These are phyloP conservation scores for Hydropotes inermis DNA, from an alignment of 2,113 vertebrate species.

Conservation along the genomic window DNA sequence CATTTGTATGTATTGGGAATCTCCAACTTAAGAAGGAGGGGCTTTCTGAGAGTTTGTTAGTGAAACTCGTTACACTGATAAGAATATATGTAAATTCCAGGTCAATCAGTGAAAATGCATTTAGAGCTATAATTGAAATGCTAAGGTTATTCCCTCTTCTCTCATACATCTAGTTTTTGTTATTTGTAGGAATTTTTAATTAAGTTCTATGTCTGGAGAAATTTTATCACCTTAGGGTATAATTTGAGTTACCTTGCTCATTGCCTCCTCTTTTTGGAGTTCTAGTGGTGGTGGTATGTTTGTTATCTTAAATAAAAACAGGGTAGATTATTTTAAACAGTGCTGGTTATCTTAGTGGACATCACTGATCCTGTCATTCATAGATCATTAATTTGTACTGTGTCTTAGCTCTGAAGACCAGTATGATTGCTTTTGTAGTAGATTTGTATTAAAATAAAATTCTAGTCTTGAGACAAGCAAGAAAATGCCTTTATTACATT, in stretches of 20 bases:
- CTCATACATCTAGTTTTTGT: background rate
- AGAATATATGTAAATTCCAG: background rate
- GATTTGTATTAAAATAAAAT: background rate
- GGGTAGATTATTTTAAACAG: background rate
- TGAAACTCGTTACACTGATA: background rate
- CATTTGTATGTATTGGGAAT: background rate
- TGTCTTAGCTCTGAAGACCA: background rate
- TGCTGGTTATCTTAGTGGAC: background rate
- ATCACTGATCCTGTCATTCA: background rate
- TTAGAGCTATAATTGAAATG: background rate
- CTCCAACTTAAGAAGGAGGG: background rate
- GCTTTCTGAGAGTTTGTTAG: slow-evolving; percentile 20
- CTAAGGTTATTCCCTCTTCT: background rate
- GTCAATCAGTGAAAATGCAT: background rate
- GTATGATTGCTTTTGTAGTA: background rate
- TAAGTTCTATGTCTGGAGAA: background rate
- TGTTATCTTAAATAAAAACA: background rate
- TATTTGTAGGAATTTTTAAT: slow-evolving; percentile 23
- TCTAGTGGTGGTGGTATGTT: background rate
- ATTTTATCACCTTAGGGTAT: background rate
- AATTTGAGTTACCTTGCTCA: background rate
- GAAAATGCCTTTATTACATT: slow-evolving; percentile 1
- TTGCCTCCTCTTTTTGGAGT: background rate
- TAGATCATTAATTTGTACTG: background rate
- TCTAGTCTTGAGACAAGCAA: background rate